Evolutionary conservation across 2,888 invertebrate species (phyloP), one percentile per base, ranked within the genome.

Genomic region (Anagyrus pseudococci): DNA sequence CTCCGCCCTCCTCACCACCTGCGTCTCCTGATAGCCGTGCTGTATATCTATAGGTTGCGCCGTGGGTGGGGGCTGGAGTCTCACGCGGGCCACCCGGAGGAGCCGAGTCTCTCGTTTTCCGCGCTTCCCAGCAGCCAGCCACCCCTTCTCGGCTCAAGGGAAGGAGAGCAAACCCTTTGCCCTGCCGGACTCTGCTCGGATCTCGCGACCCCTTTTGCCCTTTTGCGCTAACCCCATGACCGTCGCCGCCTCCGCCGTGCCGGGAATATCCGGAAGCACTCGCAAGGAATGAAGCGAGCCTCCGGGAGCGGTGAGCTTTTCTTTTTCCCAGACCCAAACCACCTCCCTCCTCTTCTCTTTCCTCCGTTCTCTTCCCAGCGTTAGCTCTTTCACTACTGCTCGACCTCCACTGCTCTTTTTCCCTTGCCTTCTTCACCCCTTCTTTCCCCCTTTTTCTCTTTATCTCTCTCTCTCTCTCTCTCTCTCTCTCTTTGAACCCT

Each of bases 261-360:
- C 69, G 71, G 68, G 75, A 77, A 77, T 78, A 76, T 74, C 74
- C 76, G 73, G 75, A 75, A 77, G 75, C 76, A 74, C 74, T 75
- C 72, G 67, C 71, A 26, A 33, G 74, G 75, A 77, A 78, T 77
- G 75, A 77, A 77, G 73, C 69, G 72, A 73, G 70, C 71, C 72
- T 69, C 67, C 69, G 69, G 4, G 17, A 2, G 8, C n/a, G 23
- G 44, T 7, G 33, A 25, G 40, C 46, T 17, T 47, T 37, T 53
- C 26, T 59, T 50, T 54, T 53, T 37, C 56, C 49, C 47, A n/a
- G n/a, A n/a, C n/a, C n/a, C n/a, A n/a, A n/a, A n/a, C 26, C 57
- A 19, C 25, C 43, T 44, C 15, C 33, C 58, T 47, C 23, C 22
- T 19, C 15, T 15, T 17, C 4, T 13, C 29, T 10, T 4, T 29